Evolutionary conservation across 2,888 invertebrate species (phyloP).

Genomic region (Galerucella calmariensis): DNA sequence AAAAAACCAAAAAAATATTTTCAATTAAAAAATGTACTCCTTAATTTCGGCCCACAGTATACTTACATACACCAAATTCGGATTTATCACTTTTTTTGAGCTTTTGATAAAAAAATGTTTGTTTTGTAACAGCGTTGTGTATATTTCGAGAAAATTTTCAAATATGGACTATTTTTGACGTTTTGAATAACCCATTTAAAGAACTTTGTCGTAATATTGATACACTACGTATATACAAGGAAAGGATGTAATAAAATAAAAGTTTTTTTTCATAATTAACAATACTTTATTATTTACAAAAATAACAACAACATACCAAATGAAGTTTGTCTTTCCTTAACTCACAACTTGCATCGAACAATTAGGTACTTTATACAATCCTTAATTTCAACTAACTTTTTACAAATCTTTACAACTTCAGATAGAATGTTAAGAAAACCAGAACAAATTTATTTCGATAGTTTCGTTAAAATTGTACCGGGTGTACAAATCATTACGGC

Average conservation of each 20-base stretch:
- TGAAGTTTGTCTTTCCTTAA: slow-evolving; percentile 42
- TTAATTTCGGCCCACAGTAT: too few relatives aligned
- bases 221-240: background rate
- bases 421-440: background rate
- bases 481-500: too few relatives aligned
- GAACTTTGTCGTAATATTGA: too few relatives aligned
- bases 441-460: slow-evolving; percentile 1
- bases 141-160: too few relatives aligned
- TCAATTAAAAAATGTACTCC: too few relatives aligned
- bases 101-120: too few relatives aligned
- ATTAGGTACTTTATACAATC: slow-evolving; percentile 29
- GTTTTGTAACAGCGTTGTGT: too few relatives aligned
- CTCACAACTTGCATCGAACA: slow-evolving; percentile 39
- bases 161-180: too few relatives aligned
- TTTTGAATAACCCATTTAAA: too few relatives aligned
- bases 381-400: slow-evolving; percentile 26
- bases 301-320: slow-evolving; percentile 58
- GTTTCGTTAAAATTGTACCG: background rate
- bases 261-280: slow-evolving; percentile 50
- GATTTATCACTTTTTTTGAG: too few relatives aligned
- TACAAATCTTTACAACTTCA: slow-evolving; percentile 23
- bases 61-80: too few relatives aligned
- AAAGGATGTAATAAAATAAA: background rate
- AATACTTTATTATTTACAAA: slow-evolving; percentile 58
- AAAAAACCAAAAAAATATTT: too few relatives aligned